These are phyloP conservation scores for Heliconius charithonia DNA, from an alignment of 2,888 invertebrate species.

Conservation along the genomic window DNA sequence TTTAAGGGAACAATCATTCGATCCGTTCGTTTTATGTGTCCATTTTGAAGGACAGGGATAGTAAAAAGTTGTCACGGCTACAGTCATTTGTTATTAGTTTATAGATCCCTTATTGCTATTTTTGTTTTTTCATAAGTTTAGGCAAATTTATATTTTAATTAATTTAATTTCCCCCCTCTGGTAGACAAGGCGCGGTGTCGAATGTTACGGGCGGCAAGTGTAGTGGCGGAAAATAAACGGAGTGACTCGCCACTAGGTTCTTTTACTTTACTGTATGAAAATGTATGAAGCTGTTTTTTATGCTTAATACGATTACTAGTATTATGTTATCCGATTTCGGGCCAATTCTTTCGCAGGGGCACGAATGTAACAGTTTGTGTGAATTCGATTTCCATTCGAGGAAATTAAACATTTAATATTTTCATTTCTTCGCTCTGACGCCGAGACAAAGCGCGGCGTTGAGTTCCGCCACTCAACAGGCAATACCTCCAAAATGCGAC, in stretches of 20 bases:
- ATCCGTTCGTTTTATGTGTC: slow-evolving; percentile 53
- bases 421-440: not conserved
- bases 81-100: not conserved
- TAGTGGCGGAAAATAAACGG: too few species aligned
- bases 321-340: not conserved
- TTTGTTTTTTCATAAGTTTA: too few species aligned
- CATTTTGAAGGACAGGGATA: not conserved
- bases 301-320: not conserved
- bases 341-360: too few species aligned
- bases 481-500: not conserved
- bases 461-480: not conserved
- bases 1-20: slow-evolving; percentile 59
- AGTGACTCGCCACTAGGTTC: too few species aligned
- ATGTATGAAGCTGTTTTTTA: too few species aligned
- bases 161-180: too few species aligned
- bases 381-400: not conserved
- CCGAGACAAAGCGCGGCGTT: not conserved
- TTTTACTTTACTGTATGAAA: too few species aligned
- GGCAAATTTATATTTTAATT: too few species aligned
- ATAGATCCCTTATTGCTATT: not conserved
- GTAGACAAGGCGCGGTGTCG: too few species aligned
- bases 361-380: too few species aligned
- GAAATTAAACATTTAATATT: not conserved
- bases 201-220: too few species aligned
- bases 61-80: slow-evolving; percentile 10